Evolutionary conservation across 2,113 vertebrate species (phyloP).

Genomic region (Elachura formosa): DNA sequence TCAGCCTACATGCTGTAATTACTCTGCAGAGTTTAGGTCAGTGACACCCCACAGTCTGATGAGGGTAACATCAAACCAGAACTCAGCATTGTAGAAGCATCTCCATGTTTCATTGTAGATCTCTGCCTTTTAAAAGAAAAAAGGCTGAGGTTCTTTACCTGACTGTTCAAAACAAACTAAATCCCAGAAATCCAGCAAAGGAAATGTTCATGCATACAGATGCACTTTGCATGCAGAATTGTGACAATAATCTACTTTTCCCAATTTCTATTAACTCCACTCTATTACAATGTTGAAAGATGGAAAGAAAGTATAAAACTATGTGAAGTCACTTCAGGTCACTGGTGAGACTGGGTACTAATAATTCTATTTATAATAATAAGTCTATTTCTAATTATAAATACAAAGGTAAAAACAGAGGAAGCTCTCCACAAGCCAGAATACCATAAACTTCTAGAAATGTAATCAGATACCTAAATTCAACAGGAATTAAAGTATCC

Average conservation of each 20-base stretch:
- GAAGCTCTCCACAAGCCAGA: not conserved
- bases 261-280: not conserved
- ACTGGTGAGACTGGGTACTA: not conserved
- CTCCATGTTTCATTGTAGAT: not conserved
- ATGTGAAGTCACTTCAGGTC: not conserved
- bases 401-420: not conserved
- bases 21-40: not conserved
- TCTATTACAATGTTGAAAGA: not conserved
- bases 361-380: not conserved
- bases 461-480: not conserved
- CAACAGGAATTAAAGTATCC: not conserved
- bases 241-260: not conserved
- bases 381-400: not conserved
- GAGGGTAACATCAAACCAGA: not conserved
- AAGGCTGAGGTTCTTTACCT: not conserved
- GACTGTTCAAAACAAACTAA: not conserved
- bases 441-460: not conserved
- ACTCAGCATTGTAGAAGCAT: not conserved
- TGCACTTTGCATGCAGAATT: not conserved
- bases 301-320: not conserved
- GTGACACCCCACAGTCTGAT: not conserved
- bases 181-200: not conserved
- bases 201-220: not conserved
- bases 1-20: not conserved
- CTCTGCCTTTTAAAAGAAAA: not conserved